These are phyloP conservation scores for Onychomys arenicola DNA, from an alignment of 2,797 vertebrate species.

Conservation along the genomic window DNA sequence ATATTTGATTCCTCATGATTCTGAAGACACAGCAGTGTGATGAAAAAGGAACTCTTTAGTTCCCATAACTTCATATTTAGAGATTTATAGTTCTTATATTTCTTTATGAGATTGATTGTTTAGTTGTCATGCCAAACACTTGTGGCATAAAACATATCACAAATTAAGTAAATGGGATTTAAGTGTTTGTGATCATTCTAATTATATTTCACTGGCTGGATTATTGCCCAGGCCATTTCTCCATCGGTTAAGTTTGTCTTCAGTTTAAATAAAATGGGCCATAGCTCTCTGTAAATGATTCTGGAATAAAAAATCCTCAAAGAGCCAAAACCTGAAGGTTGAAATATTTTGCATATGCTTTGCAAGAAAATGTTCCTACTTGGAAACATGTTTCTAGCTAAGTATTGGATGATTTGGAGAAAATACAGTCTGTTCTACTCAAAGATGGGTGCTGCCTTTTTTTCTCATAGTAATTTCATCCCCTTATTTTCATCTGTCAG, in stretches of 20 bases:
- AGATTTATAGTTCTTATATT: background rate
- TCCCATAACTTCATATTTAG: constrained; percentile 46
- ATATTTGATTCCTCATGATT: background rate
- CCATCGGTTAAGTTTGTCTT: constrained; percentile 43
- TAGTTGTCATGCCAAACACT: constrained; percentile 63
- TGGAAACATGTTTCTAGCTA: constrained; percentile 73
- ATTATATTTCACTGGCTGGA: constrained; percentile 63
- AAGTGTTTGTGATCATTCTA: constrained; percentile 67
- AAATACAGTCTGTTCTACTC: constrained; percentile 81
- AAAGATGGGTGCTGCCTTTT: constrained; percentile 52
- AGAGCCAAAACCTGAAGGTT: constrained; percentile 69
- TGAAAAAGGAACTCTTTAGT: background rate
- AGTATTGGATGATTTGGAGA: constrained; percentile 77
- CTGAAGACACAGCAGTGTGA: background rate
- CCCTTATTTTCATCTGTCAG: constrained; percentile 5
- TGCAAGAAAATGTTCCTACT: constrained; percentile 75
- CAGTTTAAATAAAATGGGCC: constrained; percentile 53
- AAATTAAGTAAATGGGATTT: constrained; percentile 76
- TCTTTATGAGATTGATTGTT: constrained; percentile 67
- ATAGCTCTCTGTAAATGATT: constrained; percentile 60
- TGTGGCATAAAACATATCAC: constrained; percentile 62
- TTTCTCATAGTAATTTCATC: constrained; percentile 42
- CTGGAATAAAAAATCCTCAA: background rate
- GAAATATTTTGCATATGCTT: constrained; percentile 80
- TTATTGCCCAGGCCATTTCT: constrained; percentile 40